Percentiles rank a stretch among this genome's conserved stretches.
Evolutionary conservation across 1,140 invertebrate species (phyloP).

Genomic region (Drosophila setifemur): DNA sequence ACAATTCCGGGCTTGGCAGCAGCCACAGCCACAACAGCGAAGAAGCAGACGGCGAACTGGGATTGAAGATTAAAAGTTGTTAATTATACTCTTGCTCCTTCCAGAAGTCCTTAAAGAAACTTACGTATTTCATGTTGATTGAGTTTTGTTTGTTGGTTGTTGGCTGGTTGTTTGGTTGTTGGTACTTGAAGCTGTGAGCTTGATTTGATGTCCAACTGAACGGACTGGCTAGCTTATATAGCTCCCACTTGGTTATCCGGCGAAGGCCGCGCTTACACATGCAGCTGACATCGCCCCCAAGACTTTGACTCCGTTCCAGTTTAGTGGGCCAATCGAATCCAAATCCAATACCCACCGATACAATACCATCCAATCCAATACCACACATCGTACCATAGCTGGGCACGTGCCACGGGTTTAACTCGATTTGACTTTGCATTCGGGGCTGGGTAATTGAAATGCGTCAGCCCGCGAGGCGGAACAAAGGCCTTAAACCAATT

Average conservation of each 20-base stretch:
- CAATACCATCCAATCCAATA: not conserved
- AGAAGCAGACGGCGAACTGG: constrained; percentile 75
- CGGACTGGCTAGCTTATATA: constrained; percentile 46
- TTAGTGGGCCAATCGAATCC: constrained; percentile 37
- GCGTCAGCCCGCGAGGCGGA: constrained; percentile 42
- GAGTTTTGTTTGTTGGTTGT: constrained; percentile 27
- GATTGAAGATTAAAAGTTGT: not conserved
- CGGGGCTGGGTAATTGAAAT: constrained; percentile 60
- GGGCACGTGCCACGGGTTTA: constrained; percentile 63
- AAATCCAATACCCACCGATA: too few relatives aligned
- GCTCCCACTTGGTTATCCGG: not conserved
- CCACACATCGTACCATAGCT: constrained; percentile 32
- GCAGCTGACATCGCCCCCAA: constrained; percentile 52
- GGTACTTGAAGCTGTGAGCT: constrained; percentile 61
- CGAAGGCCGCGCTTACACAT: constrained; percentile 67
- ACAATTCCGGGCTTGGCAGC: constrained; percentile 64
- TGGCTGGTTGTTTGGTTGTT: constrained; percentile 25
- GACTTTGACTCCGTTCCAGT: constrained; percentile 23
- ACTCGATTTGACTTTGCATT: constrained; percentile 61
- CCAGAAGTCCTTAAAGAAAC: constrained; percentile 3
- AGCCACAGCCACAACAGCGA: constrained; percentile 69
- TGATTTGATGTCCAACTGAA: constrained; percentile 50
- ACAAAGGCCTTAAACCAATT: constrained; percentile 75
- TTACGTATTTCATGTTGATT: constrained; percentile 80
- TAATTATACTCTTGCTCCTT: not conserved